phyloP scores from a whole-genome alignment of 2,113 vertebrate genomes.

The Gobiocypris rarus region DNA sequence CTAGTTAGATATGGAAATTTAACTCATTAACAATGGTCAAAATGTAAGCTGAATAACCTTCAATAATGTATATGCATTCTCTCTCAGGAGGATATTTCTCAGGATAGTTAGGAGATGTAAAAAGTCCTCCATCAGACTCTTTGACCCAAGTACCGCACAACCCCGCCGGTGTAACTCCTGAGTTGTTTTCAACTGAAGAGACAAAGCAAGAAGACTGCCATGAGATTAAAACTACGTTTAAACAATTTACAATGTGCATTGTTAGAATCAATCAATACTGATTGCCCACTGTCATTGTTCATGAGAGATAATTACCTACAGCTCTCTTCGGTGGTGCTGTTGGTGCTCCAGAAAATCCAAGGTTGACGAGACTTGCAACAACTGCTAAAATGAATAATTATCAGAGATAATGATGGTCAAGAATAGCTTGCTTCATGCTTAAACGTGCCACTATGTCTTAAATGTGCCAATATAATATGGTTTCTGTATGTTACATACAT shows the following conservation, averaged over 20 bases:
- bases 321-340: constrained; percentile 80
- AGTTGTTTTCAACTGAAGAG: constrained; percentile 85
- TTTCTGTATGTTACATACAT: no score
- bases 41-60: constrained; percentile 78
- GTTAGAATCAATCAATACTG: neutral
- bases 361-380: constrained; percentile 88
- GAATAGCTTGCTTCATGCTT: neutral
- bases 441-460: neutral
- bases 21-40: neutral
- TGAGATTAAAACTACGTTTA: no score
- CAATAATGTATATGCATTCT: constrained; percentile 97
- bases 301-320: constrained; percentile 78
- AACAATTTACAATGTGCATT: no score
- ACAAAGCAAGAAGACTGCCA: constrained; percentile 24
- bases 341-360: constrained; percentile 81
- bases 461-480: no score
- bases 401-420: neutral
- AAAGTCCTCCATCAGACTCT: constrained; percentile 88
- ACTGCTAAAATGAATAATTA: constrained; percentile 70
- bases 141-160: constrained; percentile 95
- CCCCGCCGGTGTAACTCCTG: constrained; percentile 88
- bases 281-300: neutral
- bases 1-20: neutral
- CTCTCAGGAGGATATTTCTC: constrained; percentile 95
- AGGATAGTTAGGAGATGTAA: constrained; percentile 97